phyloP scores from a whole-genome alignment of 2,888 invertebrate species.

The Rambutsinella grinnellia region DNA sequence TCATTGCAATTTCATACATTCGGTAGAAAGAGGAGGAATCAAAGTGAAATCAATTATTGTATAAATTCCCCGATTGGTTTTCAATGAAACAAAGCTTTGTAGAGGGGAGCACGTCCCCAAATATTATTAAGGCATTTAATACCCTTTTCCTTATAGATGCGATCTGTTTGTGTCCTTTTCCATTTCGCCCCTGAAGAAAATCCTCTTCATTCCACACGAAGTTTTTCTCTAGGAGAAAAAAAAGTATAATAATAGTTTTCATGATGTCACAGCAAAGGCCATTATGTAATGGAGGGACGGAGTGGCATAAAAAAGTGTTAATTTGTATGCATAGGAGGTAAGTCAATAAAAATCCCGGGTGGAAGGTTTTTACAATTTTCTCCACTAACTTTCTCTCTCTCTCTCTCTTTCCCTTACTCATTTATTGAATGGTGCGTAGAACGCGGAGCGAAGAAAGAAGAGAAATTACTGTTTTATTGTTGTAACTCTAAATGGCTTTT shows the following conservation, averaged over 20 bases:
- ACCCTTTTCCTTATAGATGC: neutral
- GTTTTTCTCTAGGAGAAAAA: neutral
- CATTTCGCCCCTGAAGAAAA: neutral
- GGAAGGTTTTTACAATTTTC: neutral
- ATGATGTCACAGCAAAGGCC: slow-evolving; percentile 25
- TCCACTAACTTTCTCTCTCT: slow-evolving; percentile 3
- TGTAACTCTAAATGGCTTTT: slow-evolving; percentile 5
- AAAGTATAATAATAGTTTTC: slow-evolving; percentile 32
- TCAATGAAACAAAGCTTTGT: too few relatives aligned
- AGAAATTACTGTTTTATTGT: slow-evolving; percentile 47
- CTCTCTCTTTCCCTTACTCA: slow-evolving; percentile 13
- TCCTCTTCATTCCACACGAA: neutral
- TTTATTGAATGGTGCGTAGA: neutral
- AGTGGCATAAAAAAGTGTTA: slow-evolving; percentile 36
- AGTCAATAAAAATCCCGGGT: slow-evolving; percentile 53
- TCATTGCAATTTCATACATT: too few relatives aligned
- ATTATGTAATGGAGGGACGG: neutral
- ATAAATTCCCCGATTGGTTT: slow-evolving; percentile 47
- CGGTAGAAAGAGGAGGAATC: slow-evolving; percentile 53
- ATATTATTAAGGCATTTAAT: slow-evolving; percentile 30
- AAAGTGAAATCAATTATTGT: slow-evolving; percentile 59
- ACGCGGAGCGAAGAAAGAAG: neutral
- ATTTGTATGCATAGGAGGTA: slow-evolving; percentile 51
- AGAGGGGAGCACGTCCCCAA: neutral
- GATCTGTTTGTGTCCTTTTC: neutral